Evolutionary conservation across 2,888 invertebrate species (phyloP).

Genomic region (Drosophila quasianomalipes): DNA sequence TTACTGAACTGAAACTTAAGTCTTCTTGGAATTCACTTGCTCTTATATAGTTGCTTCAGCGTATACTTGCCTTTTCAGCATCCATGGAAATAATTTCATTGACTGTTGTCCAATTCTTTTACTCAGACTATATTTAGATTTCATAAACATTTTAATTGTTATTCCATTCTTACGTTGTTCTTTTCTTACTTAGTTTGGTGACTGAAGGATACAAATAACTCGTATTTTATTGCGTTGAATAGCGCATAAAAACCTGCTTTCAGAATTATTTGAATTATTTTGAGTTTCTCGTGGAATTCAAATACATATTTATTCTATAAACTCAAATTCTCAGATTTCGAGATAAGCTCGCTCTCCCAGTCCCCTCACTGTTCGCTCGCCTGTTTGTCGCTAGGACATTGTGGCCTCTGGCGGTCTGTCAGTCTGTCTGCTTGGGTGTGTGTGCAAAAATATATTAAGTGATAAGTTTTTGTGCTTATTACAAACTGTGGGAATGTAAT

Average conservation of each 20-base stretch:
- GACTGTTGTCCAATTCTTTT: background rate
- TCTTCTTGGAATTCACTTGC: background rate
- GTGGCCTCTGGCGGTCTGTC: background rate
- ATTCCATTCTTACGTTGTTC: background rate
- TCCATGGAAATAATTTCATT: background rate
- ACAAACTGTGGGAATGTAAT: constrained; percentile 28
- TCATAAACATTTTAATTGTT: background rate
- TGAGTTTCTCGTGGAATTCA: background rate
- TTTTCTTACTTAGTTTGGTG: background rate
- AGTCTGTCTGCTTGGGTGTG: background rate
- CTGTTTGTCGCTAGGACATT: background rate
- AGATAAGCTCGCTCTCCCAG: background rate
- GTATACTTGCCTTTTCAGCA: background rate
- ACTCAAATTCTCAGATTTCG: no score
- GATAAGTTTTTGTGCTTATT: constrained; percentile 3
- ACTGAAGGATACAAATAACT: background rate
- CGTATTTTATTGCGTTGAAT: no score
- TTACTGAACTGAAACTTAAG: background rate
- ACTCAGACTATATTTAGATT: background rate
- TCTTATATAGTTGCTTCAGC: no score
- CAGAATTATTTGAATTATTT: background rate
- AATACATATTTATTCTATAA: background rate
- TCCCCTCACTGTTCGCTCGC: background rate
- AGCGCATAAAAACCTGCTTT: background rate
- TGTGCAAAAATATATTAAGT: constrained; percentile 1